phyloP scores from a whole-genome alignment of 2,888 invertebrate species.

The Pseudococcus viburni region DNA sequence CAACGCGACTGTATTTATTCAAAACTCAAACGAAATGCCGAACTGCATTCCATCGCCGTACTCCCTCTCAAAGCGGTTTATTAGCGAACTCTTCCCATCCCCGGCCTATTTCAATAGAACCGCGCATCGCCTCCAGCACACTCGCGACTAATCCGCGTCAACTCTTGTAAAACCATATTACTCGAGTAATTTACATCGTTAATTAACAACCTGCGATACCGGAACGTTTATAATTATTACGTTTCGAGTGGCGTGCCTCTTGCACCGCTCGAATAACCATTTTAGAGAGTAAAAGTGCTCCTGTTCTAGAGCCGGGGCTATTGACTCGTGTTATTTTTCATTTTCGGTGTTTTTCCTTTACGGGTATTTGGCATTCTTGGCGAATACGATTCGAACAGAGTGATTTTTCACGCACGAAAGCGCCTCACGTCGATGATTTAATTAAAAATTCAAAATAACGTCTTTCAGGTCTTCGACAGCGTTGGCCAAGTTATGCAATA shows the following conservation, averaged over 20 bases:
- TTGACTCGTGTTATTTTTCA: not conserved
- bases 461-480: not conserved
- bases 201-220: conserved; percentile 30
- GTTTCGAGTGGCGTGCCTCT: not conserved
- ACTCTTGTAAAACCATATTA: not conserved
- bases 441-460: conserved; percentile 22
- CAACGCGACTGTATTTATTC: not conserved
- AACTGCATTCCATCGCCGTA: not conserved
- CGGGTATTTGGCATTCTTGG: not conserved
- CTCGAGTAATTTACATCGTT: conserved; percentile 24
- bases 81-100: not conserved
- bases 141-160: too few relatives aligned
- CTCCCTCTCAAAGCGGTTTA: not conserved
- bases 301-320: not conserved
- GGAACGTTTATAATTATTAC: not conserved
- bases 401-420: conserved; percentile 28
- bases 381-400: not conserved
- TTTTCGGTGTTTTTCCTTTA: not conserved
- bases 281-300: conserved; percentile 22
- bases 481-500: not conserved
- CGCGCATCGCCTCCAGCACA: not conserved
- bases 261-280: not conserved
- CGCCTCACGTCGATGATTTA: not conserved
- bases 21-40: conserved; percentile 18
- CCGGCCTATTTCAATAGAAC: not conserved